Conservation (phyloP, 2,888 invertebrate species). For the Clivina fossor region DNA sequence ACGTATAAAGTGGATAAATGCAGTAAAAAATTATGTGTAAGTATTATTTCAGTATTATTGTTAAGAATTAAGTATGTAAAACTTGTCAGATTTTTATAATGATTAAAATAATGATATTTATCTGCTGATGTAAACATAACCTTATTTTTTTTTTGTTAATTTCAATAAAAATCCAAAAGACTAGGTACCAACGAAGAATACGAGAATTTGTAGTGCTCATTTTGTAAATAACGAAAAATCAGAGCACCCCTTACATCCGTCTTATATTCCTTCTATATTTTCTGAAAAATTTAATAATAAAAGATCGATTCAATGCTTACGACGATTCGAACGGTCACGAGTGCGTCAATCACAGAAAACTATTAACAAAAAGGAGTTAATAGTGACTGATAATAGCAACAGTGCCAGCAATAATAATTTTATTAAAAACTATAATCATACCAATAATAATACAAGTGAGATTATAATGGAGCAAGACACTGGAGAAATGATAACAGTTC, state of each 20-base stretch:
- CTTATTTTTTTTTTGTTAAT: too few species aligned
- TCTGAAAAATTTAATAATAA: neutral
- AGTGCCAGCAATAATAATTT: too few species aligned
- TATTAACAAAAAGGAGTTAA: constrained; percentile 1
- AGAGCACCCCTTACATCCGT: constrained; percentile 3
- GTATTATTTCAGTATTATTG: too few species aligned
- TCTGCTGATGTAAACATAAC: too few species aligned
- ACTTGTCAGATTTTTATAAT: too few species aligned
- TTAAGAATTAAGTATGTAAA: too few species aligned
- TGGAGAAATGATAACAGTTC: constrained; percentile 8
- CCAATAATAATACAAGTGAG: neutral
- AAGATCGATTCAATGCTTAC: neutral
- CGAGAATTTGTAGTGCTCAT: too few species aligned
- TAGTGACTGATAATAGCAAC: neutral
- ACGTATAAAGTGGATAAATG: too few species aligned
- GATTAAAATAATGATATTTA: too few species aligned
- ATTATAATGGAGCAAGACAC: constrained; percentile 3
- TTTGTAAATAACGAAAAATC: constrained; percentile 6
- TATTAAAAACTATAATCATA: neutral
- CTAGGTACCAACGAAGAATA: too few species aligned
- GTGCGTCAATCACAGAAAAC: neutral
- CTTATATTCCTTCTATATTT: constrained; percentile 5
- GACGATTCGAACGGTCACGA: constrained; percentile 3
- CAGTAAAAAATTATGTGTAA: too few species aligned
- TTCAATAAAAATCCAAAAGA: too few species aligned